Base-by-base conservation (phyloP, 2,797 vertebrate species). In the Steatocranus sp. region DNA sequence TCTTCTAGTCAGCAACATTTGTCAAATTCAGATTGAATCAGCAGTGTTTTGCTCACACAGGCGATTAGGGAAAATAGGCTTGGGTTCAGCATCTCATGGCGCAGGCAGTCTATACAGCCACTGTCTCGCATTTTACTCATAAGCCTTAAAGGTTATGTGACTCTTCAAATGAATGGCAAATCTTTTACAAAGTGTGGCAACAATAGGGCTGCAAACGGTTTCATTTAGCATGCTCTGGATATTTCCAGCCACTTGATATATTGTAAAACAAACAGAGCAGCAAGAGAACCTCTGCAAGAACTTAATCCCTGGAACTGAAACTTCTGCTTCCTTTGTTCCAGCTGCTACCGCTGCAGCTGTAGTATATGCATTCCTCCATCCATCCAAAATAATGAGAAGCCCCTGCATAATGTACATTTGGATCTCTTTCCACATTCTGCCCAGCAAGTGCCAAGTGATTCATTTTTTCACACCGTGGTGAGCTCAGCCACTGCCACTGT, bases 1-100 rank as follows among this genome's bases (percentile, higher is more conserved):
- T 81, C 61, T 76, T 90, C 88, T 76, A 86, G 89, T 92, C 93
- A 92, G 93, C 86, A 86, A 78, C 91, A 92, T 93, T 94, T 91
- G 89, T 94, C 91, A 92, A 83, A 90, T 88, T 93, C 89, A 89
- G 88, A 93, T 93, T 89, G 91, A 91, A 92, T 94, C 95, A 91
- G 89, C 15, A 15, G 78, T 77, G 89, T 86, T 90, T 84, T 80
- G 84, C 91, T 87, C 92, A 89, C 86, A 82, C 81, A 63, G 90
- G 61, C 80, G 84, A 93, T 91, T 88, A 85, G 86, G 80, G 84
- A 74, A 88, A 93, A 86, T 85, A 78, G 80, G 84, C 85, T 84
- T 53, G 7, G 11, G 75, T 83, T 88, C 83, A 78, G 85, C 82
- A 61, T 91, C 74, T 79, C 80, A 41, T 23, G 3, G 68, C 11